A percentile compares a stretch with the other conserved stretches of the same genome.
Evolutionary conservation across 2,888 invertebrate genomes (phyloP).

Genomic region (Drosophila paucipuncta): DNA sequence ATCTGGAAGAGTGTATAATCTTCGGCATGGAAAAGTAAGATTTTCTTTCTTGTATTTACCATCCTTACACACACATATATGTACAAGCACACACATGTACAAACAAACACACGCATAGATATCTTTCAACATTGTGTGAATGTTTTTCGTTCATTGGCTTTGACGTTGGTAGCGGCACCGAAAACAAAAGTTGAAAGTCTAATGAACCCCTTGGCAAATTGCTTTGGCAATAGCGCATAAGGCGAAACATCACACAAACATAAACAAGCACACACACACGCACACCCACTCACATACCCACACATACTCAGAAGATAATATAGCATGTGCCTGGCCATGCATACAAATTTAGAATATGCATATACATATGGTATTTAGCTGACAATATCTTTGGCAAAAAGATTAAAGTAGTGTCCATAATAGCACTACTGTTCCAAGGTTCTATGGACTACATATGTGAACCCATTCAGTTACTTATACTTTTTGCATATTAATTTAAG

Average conservation of each 20-base stretch:
- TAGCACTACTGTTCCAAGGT: not conserved
- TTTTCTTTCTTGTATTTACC: conserved; percentile 5
- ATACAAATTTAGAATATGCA: conserved; percentile 26
- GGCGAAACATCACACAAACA: conserved; percentile 40
- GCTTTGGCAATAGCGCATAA: conserved; percentile 46
- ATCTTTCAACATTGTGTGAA: conserved; percentile 42
- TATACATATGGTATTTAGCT: conserved; percentile 16
- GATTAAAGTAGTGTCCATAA: conserved; percentile 12
- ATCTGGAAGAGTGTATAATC: not conserved
- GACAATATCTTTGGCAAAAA: conserved; percentile 32
- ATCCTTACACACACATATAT: conserved; percentile 7
- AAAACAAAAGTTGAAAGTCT: conserved; percentile 69
- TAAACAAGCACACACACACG: conserved; percentile 6
- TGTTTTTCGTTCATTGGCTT: conserved; percentile 77
- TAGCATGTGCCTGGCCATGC: conserved; percentile 19
- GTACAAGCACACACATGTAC: not conserved
- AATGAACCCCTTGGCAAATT: conserved; percentile 76
- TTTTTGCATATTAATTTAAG: not conserved
- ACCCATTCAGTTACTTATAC: not conserved
- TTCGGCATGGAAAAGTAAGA: not conserved
- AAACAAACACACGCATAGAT: conserved; percentile 4
- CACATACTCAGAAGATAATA: conserved; percentile 13
- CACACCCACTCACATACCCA: not conserved
- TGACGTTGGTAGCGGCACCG: conserved; percentile 58
- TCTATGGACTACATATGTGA: not conserved